phyloP scores from a whole-genome alignment of 2,797 vertebrate genomes.

The Rhyacichthys aspro region DNA sequence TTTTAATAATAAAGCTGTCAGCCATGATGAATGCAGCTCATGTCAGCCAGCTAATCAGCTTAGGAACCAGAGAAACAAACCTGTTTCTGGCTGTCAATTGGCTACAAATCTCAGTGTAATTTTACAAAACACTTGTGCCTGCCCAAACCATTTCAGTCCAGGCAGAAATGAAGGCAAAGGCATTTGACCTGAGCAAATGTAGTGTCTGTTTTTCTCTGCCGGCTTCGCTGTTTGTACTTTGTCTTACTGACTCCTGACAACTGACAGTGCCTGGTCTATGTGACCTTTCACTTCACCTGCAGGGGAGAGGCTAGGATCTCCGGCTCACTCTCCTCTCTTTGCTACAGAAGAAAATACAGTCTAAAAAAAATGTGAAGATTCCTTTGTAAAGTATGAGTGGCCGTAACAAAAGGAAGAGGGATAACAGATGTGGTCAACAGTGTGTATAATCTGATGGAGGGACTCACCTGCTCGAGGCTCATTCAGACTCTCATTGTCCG shows the following conservation, averaged over 20 bases:
- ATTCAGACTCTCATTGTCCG: conserved; percentile 76
- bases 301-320: conserved; percentile 45
- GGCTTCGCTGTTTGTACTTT: conserved; percentile 21
- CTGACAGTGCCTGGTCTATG: conserved; percentile 38
- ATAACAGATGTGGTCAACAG: no score
- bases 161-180: conserved; percentile 11
- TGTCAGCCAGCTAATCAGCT: conserved; percentile 54
- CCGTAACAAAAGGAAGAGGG: no score
- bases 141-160: conserved; percentile 7
- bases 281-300: conserved; percentile 70
- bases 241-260: conserved; percentile 43
- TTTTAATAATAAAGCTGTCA: conserved; percentile 59
- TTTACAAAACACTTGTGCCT: conserved; percentile 22
- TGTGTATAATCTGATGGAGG: not conserved
- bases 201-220: conserved; percentile 21
- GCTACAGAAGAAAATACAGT: conserved; percentile 13
- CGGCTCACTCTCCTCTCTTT: conserved; percentile 15
- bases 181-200: conserved; percentile 30
- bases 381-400: no score
- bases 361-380: no score
- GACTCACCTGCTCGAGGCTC: conserved; percentile 79
- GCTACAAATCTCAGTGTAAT: conserved; percentile 22
- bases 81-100: conserved; percentile 27
- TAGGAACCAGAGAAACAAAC: conserved; percentile 38
- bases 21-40: conserved; percentile 50